Evolutionary conservation across 2,113 vertebrate genomes (phyloP), one percentile per base, ranked within the genome.

Genomic region (Marcusenius ussheri): DNA sequence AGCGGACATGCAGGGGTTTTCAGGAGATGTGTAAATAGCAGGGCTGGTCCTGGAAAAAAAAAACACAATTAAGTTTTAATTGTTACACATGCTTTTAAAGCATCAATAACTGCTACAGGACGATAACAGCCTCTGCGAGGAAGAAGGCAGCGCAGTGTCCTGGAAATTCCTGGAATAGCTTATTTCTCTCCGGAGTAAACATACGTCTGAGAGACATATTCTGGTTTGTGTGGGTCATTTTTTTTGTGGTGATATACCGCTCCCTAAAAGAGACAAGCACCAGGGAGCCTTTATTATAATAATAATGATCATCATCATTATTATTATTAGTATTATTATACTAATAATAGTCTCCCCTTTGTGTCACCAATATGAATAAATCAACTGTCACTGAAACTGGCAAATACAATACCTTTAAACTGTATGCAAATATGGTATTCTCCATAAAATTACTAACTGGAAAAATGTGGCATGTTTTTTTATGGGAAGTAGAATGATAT

Each of bases 41-140:
- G 45, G 47, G 49, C n/a, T 49, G 31, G 49, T 39, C 24, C 50
- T 31, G 9, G 9, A 56, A 87, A 86, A 51, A 24, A 85, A 49
- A 39, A 8, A 42, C 42, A 35, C 45, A 8, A 49, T 51, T 87
- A 50, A n/a, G 21, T 51, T 51, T 50, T 87, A 87, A 21, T 42
- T 35, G 74, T 80, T 80, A 19, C 50, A 87, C n/a, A 87, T 87
- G 85, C 49, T 35, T 35, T 87, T 87, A 87, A 35, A 21, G 85
- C 47, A 49, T 47, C 21, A 27, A 24, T 87, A 87, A 13, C 19
- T 39, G 50, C 49, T 39, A n/a, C 7, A 11, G 4, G 15, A 49
- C 31, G 56, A 21, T 56, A 13, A 9, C 2, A 13, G 84, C 10
- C 27, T 53, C 15, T 53, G 15, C 27, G 50, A 35, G 8, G 17